Evolutionary conservation across 2,888 invertebrate genomes (phyloP), one percentile per base, ranked within the genome.

Genomic region (Melieria omissa): DNA sequence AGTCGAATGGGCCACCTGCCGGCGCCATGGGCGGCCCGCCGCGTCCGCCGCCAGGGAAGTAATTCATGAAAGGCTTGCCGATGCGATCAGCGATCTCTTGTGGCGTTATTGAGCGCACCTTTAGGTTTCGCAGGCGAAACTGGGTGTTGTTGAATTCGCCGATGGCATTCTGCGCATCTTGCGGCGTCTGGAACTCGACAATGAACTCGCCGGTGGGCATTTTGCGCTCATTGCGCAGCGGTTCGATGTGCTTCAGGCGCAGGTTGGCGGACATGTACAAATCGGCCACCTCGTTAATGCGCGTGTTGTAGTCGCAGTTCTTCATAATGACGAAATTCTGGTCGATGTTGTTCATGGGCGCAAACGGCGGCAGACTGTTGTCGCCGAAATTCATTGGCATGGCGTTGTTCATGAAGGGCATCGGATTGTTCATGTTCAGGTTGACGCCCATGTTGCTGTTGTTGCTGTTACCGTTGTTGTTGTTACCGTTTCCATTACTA

Each of bases 161-260:
- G 0, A 84, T 65, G 4, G 85, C 84, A 12, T 70, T 72, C 54
- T 91, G 88, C 3, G 95, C 94, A 81, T 96, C 95, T 60, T 91
- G 90, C 1, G 88, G 80, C 42, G 89, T 90, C 14, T 89, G 88
- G 84, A 98, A 97, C 84, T 97, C 96, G 80, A 96, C 94, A 85
- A 94, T 95, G 63, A 95, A 95, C 82, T 95, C 93, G 0, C 97
- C 96, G 0, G 92, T 91, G 0, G 93, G 93, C 81, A 91, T 89
- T 58, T 93, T 92, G 74, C 89, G 89, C 10, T 90, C 87, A 80
- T 93, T 93, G 60, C 91, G 88, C 88, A 96, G 90, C 77, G 95
- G 90, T 83, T 95, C 94, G 74, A 95, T 93, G 78, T 93, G 91
- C 14, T 90, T 89, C 0, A 95, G 95, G 5, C 92, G 91, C 14